Base-by-base conservation (phyloP, 92 coral and sea anemone genomes). In the Epizoanthus scotinus region DNA sequence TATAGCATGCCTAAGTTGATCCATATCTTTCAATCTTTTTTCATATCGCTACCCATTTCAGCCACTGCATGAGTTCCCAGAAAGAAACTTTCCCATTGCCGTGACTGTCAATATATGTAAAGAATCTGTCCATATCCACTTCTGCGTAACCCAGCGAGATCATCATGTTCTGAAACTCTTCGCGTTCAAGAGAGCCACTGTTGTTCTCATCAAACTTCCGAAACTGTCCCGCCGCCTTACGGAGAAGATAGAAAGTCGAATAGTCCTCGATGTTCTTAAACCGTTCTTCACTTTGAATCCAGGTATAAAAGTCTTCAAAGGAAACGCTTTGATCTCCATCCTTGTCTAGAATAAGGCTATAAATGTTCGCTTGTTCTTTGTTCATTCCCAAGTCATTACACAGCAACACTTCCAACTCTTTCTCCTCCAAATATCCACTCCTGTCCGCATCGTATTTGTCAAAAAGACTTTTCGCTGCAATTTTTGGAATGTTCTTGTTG, bases 1-100 rank as follows among this genome's bases (percentile, higher is more conserved):
- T n/a, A n/a, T n/a, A n/a, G n/a, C n/a, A n/a, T n/a, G n/a, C n/a
- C n/a, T n/a, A n/a, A n/a, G n/a, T n/a, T n/a, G n/a, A n/a, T n/a
- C n/a, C n/a, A n/a, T n/a, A 14, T 44, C 50, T 44, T 0, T 44
- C 50, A 34, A 6, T 44, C 8, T 10, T 8, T 44, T 44, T 7
- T 44, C 8, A 44, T 44, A 44, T 44, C 50, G 94, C 89, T 14
- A 90, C 31, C 94, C 94, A 91, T 47, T 91, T 88, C 44, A 91
- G 57, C 94, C 94, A 90, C 26, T 82, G 77, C 85, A 85, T 44
- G 25, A 91, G 87, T 85, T 91, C 94, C 94, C 94, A 87, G 70
- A 91, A 91, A 0, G 94, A 88, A 14, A 91, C 70, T 21, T 63
- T 52, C 19, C 94, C 94, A 73, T 82, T 88, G n/a, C 77, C 77